Conservation (phyloP, 1,140 invertebrate genomes). For the Lysiphlebus fabarum region DNA sequence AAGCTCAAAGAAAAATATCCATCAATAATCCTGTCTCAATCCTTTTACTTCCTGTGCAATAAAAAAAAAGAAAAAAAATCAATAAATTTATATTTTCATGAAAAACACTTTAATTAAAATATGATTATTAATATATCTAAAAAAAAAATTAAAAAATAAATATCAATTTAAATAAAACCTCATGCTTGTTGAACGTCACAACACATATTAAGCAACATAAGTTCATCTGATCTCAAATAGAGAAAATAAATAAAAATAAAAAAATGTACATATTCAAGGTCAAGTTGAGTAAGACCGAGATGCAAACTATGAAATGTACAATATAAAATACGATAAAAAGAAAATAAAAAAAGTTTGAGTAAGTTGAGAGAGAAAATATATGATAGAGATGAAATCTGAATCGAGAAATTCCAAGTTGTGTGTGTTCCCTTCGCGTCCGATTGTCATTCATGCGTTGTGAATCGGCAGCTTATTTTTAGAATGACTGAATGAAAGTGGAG, state of each 20-base stretch:
- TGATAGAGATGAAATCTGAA: slow-evolving; percentile 25
- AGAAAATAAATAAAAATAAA: slow-evolving; percentile 3
- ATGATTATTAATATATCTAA: no score
- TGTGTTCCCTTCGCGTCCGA: slow-evolving; percentile 41
- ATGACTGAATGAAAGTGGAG: slow-evolving; percentile 51
- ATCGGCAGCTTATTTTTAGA: slow-evolving; percentile 54
- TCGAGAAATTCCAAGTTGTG: slow-evolving; percentile 18
- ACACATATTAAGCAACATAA: no score
- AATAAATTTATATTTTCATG: no score
- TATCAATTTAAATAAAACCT: no score
- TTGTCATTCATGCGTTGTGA: slow-evolving; percentile 54
- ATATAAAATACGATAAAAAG: background rate
- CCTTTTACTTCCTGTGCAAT: no score
- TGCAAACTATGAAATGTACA: slow-evolving; percentile 22
- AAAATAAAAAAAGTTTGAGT: slow-evolving; percentile 5
- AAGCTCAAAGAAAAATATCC: no score
- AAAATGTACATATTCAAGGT: background rate
- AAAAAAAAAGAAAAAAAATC: no score
- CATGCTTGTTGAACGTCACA: no score
- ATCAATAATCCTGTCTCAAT: no score
- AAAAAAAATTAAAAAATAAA: no score
- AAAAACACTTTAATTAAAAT: no score
- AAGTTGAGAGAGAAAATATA: slow-evolving; percentile 23
- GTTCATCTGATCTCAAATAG: background rate
- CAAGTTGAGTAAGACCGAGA: background rate